These are phyloP conservation scores for Neotoma lepida DNA, from an alignment of 2,113 vertebrate species.

Conservation along the genomic window DNA sequence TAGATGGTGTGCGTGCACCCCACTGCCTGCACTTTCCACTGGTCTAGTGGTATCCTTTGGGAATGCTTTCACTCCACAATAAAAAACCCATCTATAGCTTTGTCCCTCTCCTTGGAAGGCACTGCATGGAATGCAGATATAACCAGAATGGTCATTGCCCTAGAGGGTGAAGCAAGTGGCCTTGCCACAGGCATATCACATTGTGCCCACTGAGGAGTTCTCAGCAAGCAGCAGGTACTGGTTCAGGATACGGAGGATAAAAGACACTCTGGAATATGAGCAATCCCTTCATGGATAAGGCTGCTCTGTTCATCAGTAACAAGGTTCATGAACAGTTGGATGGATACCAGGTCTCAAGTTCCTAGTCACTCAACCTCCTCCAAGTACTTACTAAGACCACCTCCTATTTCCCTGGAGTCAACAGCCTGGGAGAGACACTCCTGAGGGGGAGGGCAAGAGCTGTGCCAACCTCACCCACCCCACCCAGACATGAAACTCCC, in stretches of 20 bases:
- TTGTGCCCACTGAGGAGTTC: not conserved
- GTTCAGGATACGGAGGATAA: fast-evolving
- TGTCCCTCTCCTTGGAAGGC: fast-evolving
- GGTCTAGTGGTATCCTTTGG: not conserved
- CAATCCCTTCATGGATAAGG: not conserved
- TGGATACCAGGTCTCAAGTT: fast-evolving
- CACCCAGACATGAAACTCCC: no score
- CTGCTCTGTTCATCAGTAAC: not conserved
- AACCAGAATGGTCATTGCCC: fast-evolving
- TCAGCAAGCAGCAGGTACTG: not conserved
- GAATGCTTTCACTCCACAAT: not conserved
- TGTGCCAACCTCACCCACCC: fast-evolving
- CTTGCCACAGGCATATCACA: not conserved
- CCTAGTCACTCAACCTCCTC: not conserved
- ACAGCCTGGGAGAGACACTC: no score
- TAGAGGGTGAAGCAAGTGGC: no score
- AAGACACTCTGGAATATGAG: fast-evolving
- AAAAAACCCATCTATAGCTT: not conserved
- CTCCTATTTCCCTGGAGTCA: fast-evolving
- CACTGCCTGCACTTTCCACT: fast-evolving
- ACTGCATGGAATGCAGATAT: no score
- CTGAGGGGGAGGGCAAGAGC: not conserved
- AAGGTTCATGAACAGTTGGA: not conserved
- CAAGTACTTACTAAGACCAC: fast-evolving
- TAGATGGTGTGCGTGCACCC: fast-evolving